phyloP scores from a whole-genome alignment of 2,113 vertebrate genomes.

The Cyprinodon tularosa region DNA sequence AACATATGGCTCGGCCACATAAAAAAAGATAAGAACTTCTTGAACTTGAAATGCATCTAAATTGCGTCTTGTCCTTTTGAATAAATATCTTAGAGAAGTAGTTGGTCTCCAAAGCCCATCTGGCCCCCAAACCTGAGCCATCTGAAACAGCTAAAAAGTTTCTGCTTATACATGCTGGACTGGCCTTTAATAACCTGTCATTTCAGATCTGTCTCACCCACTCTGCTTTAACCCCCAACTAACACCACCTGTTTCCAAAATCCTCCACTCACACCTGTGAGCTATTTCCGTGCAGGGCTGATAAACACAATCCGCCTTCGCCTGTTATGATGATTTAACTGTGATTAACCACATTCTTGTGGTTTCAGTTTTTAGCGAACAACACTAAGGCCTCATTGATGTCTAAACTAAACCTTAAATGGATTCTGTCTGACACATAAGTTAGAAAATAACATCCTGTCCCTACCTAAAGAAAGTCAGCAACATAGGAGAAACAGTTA shows the following conservation, averaged over 20 bases:
- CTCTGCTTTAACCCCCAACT: constrained; percentile 1
- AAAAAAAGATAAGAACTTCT: constrained; percentile 35
- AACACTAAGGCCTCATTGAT: background rate
- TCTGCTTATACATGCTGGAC: constrained; percentile 38
- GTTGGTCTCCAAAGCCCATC: background rate
- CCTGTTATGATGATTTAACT: constrained; percentile 33
- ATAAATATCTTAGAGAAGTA: too few species aligned
- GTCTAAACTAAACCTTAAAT: too few species aligned
- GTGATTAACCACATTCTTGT: too few species aligned
- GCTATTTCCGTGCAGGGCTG: constrained; percentile 72
- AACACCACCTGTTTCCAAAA: constrained; percentile 64
- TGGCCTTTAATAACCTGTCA: constrained; percentile 62
- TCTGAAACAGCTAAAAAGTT: constrained; percentile 29
- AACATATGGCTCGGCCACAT: constrained; percentile 53
- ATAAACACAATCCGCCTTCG: constrained; percentile 16
- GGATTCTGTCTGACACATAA: too few species aligned
- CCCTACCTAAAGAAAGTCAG: too few species aligned
- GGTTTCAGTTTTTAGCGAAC: background rate
- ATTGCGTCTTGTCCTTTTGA: background rate
- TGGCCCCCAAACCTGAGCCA: constrained; percentile 18
- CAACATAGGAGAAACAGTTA: too few species aligned
- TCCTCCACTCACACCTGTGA: constrained; percentile 74
- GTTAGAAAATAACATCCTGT: too few species aligned
- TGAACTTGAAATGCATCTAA: constrained; percentile 33
- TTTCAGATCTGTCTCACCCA: constrained; percentile 58